Evolutionary conservation across 2,888 invertebrate genomes (phyloP), one percentile per base, ranked within the genome.

Genomic region (Sesia bembeciformis): DNA sequence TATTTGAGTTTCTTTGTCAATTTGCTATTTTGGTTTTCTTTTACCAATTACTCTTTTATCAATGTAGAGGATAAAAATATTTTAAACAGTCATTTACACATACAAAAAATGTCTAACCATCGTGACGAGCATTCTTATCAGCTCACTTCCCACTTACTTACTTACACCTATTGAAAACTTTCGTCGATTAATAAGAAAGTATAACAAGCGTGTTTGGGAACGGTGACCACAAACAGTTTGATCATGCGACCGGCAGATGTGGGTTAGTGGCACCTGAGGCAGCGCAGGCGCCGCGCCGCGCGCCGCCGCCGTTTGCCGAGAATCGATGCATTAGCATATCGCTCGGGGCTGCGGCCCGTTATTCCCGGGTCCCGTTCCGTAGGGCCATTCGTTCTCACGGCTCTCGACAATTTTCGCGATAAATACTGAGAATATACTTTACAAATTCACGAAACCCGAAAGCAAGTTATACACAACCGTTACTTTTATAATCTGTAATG

Each of bases 151-250:
- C 55, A 59, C 58, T 59, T 61, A 58, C 38, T 46, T 50, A 70
- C 72, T 74, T 70, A 67, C 67, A 68, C 71, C 66, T 69, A 65
- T 68, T 73, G 69, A 66, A 68, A 81, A 83, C 81, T 84, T 87
- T 86, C 84, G 72, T 80, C 78, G 74, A 81, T 84, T 79, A 72
- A 82, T 80, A 78, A 75, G 84, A 87, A 87, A 87, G 87, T 87
- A 81, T 83, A 83, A 81, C 83, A 78, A 83, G 80, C 78, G 78
- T 83, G 76, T 83, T 83, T 78, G 78, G 76, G 75, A 81, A 76
- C 73, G 74, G 72, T 80, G 81, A 78, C 79, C 81, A 78, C 80
- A 77, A 80, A 76, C 78, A 79, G 81, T 76, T 79, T 76, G 79
- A 84, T 84, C 84, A 81, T 78, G 77, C 74, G 67, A 66, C 64